Percentiles rank a stretch among this genome's conserved stretches.
Conservation (phyloP, 2,888 invertebrate species). For the Dasypogon diadema region DNA sequence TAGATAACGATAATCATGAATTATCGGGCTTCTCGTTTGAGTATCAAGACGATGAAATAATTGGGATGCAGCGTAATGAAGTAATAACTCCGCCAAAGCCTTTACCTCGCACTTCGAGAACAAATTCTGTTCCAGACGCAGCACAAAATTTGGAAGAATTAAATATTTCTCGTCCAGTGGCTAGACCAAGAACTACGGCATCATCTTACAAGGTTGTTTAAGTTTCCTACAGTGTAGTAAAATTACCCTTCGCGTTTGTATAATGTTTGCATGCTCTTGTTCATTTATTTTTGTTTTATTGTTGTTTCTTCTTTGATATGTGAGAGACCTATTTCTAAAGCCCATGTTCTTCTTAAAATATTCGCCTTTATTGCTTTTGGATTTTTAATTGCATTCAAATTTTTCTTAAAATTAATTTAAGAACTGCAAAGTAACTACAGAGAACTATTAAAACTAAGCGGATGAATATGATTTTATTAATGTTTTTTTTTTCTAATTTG, state of each 20-base stretch:
- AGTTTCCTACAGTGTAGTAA: neutral
- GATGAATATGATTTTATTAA: no score
- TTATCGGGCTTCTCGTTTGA: constrained; percentile 3
- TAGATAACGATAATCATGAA: constrained; percentile 58
- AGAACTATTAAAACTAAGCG: no score
- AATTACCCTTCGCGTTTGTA: neutral
- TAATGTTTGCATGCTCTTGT: neutral
- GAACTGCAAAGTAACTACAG: no score
- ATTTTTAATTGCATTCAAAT: no score
- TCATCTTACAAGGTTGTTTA: constrained; percentile 82
- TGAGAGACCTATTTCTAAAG: no score
- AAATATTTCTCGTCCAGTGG: constrained; percentile 74
- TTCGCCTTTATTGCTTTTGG: no score
- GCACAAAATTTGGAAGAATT: constrained; percentile 64
- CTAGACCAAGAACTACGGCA: constrained; percentile 77
- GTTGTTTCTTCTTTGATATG: no score
- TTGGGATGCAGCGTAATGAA: constrained; percentile 30
- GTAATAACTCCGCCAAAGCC: constrained; percentile 79
- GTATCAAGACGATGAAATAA: constrained; percentile 61
- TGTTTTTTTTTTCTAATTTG: no score
- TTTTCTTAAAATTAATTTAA: no score
- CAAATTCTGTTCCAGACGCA: constrained; percentile 78
- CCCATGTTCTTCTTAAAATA: no score
- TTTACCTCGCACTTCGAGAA: constrained; percentile 80
- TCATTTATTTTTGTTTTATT: constrained; percentile 19